Conservation (phyloP, 2,888 invertebrate species). For the Melinaea marsaeus region DNA sequence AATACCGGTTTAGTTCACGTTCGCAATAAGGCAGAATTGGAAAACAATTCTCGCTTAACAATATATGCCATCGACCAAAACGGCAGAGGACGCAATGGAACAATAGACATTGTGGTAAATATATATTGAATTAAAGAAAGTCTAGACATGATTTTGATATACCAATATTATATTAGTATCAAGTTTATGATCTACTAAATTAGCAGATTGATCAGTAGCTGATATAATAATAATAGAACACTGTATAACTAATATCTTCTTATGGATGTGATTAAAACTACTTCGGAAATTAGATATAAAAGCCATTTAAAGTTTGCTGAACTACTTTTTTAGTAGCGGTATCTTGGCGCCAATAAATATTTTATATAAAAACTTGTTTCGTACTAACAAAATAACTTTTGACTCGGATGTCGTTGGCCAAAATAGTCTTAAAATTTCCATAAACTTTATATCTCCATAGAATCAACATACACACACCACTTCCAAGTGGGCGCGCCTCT, state of each 20-base stretch:
- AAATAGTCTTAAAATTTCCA: slow-evolving; percentile 1
- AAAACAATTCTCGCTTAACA: slow-evolving; percentile 48
- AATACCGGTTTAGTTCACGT: slow-evolving; percentile 78
- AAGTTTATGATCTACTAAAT: too few relatives aligned
- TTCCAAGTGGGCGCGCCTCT: slow-evolving; percentile 1
- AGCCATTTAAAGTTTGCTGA: neutral
- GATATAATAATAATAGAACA: too few relatives aligned
- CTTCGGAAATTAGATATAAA: neutral
- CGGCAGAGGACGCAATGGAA: slow-evolving; percentile 57
- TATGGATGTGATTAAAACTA: neutral
- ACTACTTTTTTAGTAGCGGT: slow-evolving; percentile 5
- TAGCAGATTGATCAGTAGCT: too few relatives aligned
- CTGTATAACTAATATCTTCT: too few relatives aligned
- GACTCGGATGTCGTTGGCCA: neutral
- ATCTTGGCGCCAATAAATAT: neutral
- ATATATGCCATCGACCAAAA: slow-evolving; percentile 65
- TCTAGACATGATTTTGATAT: neutral
- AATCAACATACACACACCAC: neutral
- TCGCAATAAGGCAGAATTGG: slow-evolving; percentile 53
- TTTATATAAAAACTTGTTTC: slow-evolving; percentile 5
- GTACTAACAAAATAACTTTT: neutral
- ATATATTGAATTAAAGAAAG: slow-evolving; percentile 12
- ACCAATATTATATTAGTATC: neutral
- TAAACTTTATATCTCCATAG: neutral
- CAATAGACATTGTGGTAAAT: slow-evolving; percentile 59